These are phyloP conservation scores for Agraylea sexmaculata DNA, from an alignment of 1,140 invertebrate species.

Conservation along the genomic window DNA sequence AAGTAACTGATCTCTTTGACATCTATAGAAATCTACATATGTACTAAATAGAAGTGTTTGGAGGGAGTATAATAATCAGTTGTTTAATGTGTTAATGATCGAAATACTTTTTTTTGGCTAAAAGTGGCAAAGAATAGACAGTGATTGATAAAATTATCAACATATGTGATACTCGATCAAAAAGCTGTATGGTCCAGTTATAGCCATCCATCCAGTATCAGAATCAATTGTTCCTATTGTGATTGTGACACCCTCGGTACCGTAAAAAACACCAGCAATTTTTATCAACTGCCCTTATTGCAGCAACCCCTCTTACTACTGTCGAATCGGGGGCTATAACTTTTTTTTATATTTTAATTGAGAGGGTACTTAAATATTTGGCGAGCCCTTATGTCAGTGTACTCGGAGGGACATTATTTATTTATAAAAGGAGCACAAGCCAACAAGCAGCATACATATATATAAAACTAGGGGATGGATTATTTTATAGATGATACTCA, in stretches of 20 bases:
- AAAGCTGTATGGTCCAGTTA: too few relatives aligned
- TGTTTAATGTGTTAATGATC: too few relatives aligned
- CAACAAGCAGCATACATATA: conserved; percentile 19
- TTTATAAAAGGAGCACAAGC: conserved; percentile 22
- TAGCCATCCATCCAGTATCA: conserved; percentile 13
- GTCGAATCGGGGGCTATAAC: conserved; percentile 15
- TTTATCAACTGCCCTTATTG: conserved; percentile 23
- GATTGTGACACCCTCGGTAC: conserved; percentile 16
- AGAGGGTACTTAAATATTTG: conserved; percentile 24
- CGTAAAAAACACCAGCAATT: conserved; percentile 21
- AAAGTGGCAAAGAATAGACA: too few relatives aligned
- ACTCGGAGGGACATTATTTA: conserved; percentile 23
- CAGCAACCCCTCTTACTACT: not conserved
- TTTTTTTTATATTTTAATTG: conserved; percentile 23
- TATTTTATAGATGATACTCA: too few relatives aligned
- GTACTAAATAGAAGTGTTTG: too few relatives aligned
- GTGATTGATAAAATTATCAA: conserved; percentile 14
- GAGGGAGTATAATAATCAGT: too few relatives aligned
- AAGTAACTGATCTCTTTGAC: too few relatives aligned
- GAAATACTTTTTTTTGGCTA: too few relatives aligned
- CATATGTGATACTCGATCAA: conserved; percentile 18
- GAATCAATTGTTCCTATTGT: conserved; percentile 22
- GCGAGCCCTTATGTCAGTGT: conserved; percentile 22
- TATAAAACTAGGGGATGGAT: conserved; percentile 14
- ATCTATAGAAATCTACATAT: too few relatives aligned